phyloP scores from a whole-genome alignment of 2,888 invertebrate genomes.

The Nipponacmea schrenckii region DNA sequence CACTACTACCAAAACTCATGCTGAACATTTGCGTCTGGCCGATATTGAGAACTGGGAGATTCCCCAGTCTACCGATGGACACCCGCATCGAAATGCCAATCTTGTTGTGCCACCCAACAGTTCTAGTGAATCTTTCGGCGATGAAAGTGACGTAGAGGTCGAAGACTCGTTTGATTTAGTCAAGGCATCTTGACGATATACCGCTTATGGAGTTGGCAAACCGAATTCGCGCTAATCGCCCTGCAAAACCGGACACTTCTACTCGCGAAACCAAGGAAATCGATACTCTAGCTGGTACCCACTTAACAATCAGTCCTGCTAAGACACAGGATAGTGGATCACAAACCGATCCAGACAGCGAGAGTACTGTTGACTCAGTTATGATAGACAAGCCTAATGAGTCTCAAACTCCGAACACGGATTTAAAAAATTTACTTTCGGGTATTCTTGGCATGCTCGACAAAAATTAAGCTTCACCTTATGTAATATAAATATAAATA shows the following conservation, averaged over 20 bases:
- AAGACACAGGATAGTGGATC: too few species aligned
- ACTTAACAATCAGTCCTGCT: too few species aligned
- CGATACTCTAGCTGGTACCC: too few species aligned
- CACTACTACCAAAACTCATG: not conserved
- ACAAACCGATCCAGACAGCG: too few species aligned
- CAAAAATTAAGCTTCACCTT: not conserved
- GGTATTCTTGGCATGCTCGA: not conserved
- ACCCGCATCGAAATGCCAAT: not conserved
- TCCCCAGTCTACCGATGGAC: not conserved
- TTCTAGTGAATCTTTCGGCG: not conserved
- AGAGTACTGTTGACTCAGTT: too few species aligned
- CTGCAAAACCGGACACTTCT: too few species aligned
- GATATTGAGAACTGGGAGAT: not conserved
- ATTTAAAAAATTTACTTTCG: not conserved
- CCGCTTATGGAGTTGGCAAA: slow-evolving; percentile 11
- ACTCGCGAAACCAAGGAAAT: too few species aligned
- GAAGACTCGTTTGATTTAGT: not conserved
- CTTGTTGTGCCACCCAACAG: not conserved
- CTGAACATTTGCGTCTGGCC: not conserved
- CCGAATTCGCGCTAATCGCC: too few species aligned
- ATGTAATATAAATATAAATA: not conserved
- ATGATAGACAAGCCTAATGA: too few species aligned
- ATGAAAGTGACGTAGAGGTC: not conserved
- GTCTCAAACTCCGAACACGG: not conserved
- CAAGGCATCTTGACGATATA: slow-evolving; percentile 1